Evolutionary conservation across 23 tunicate species (phyloP), one percentile per base, ranked within the genome.

Genomic region (Ascidia mentula): DNA sequence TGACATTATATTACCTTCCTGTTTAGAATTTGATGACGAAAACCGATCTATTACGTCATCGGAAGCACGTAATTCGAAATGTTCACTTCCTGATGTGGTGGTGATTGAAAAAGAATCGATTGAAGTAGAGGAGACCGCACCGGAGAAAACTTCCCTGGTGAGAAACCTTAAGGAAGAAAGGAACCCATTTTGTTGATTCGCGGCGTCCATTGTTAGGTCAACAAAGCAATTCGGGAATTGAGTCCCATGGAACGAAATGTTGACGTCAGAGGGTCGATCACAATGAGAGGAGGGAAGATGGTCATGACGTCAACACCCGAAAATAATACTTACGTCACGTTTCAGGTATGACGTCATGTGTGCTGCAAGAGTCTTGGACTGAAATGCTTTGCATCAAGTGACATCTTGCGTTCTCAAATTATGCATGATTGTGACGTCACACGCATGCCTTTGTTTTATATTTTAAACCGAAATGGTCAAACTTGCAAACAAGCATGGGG

Each of bases 211-310:
- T 9, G 4, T 6, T 28, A 53, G 65, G 65, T 53, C 13, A 53
- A 53, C 65, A 53, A 53, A 28, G 28, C 65, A 3, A 26, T 53
- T 9, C 65, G 65, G 28, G 65, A 53, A 28, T 53, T 53, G 65
- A 53, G 13, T 1, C 7, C 65, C 22, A 3, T 5, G 65, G 65
- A 70, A 2, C 74, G 74, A 1, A 34, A 70, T 30, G 37, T 4
- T 36, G 36, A 34, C 2, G 37, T 70, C 35, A 33, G 74, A 36
- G 74, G 74, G 38, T 70, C 74, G 30, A 70, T 70, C 34, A 70
- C 74, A 36, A 70, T 70, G 74, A 33, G 74, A 12, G 38, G 74
- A 6, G 74, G 74, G 35, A 70, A 36, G 13, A 70, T 70, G 37
- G 37, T 34, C 36, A 34, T 70, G 74, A 53, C 65, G 65, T 53